Evolutionary conservation across 2,113 vertebrate species (phyloP).

Genomic region (Variabilichromis moorii): DNA sequence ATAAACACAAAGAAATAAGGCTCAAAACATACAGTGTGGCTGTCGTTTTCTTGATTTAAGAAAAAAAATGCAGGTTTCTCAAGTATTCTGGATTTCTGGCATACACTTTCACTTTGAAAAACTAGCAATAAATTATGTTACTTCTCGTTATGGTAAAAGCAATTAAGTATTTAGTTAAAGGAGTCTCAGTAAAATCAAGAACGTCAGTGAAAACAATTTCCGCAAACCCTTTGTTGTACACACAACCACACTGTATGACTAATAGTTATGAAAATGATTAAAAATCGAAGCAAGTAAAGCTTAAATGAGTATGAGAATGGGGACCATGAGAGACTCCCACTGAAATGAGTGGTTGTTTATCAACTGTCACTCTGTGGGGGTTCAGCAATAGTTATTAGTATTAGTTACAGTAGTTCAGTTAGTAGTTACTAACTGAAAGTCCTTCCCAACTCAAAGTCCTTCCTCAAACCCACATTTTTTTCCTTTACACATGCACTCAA

Average conservation of each 20-base stretch:
- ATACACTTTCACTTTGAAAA: not conserved
- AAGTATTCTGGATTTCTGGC: not conserved
- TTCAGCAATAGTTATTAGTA: not conserved
- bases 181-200: not conserved
- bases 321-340: not conserved
- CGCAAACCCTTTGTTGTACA: not conserved
- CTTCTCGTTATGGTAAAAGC: not conserved
- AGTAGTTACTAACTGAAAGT: not conserved
- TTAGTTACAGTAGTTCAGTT: not conserved
- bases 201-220: not conserved
- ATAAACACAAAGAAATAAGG: not conserved
- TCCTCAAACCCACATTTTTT: not conserved
- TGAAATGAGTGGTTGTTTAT: not conserved
- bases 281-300: not conserved
- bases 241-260: not conserved
- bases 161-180: not conserved
- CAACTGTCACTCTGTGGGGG: not conserved
- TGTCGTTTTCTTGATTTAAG: not conserved
- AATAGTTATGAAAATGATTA: not conserved
- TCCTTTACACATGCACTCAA: not conserved
- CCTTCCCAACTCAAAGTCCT: not conserved
- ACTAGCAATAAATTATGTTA: not conserved
- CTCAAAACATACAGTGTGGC: not conserved
- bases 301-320: not conserved
- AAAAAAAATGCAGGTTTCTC: not conserved